Base-by-base conservation (phyloP, 2,113 vertebrate species). In the Marmota monax region DNA sequence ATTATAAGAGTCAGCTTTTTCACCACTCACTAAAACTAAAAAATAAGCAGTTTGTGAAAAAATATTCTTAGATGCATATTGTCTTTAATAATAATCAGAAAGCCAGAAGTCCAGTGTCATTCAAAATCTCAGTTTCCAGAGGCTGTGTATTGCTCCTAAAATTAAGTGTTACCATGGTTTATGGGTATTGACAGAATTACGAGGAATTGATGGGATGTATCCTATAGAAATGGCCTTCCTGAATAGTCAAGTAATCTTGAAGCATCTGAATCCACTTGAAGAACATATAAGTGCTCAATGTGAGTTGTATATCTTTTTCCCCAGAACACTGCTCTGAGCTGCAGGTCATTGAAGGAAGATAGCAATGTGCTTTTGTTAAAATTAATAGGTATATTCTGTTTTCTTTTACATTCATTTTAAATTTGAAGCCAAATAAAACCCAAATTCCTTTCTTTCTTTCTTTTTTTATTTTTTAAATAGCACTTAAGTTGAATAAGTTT, bases 71-170 rank as follows among this genome's bases (percentile, higher is more conserved):
- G 13, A 78, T 37, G 16, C 7, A 13, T 82, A 16, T 88, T 84
- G 8, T 72, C 65, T 23, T 94, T 82, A 90, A 96, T 90, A 88
- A 70, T 76, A 88, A 37, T 94, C 11, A 78, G 58, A 88, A 92
- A 89, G 77, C 78, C 9, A 76, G n/a, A 93, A 53, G 12, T 56
- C 56, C 14, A 37, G 1, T 18, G 39, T 58, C 14, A 6, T 37
- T 84, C 70, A 37, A 51, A 51, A 2, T 8, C 16, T 84, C 53
- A 84, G 2, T 3, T 53, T 90, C 72, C 74, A 69, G 12, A 56
- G 17, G 34, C n/a, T 79, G 13, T 70, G 18, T 80, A 27, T 82
- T 79, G 1, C 13, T 51, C 7, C 37, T 67, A 14, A 73, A 70
- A 16, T 80, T 91, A 34, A 1, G 42, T n/a, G 56, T n/a, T 42